These are phyloP conservation scores for Silurus asotus DNA, from an alignment of 2,113 vertebrate species.

Conservation along the genomic window DNA sequence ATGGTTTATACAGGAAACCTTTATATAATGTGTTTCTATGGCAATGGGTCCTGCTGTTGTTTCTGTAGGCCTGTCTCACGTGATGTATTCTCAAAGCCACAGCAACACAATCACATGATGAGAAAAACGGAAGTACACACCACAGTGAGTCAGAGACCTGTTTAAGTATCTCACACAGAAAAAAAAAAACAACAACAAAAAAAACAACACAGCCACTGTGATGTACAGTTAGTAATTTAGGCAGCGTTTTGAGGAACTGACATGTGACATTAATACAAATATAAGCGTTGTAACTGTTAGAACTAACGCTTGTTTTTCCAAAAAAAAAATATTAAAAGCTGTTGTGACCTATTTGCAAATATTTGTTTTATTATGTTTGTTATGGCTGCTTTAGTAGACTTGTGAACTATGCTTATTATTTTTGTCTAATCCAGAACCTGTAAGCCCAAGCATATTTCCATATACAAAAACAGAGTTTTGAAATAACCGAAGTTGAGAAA, in stretches of 20 bases:
- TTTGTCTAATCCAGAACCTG: background rate
- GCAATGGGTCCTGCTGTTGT: background rate
- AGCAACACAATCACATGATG: conserved; percentile 45
- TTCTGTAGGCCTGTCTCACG: background rate
- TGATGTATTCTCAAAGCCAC: conserved; percentile 28
- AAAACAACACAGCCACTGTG: background rate
- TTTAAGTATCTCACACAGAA: conserved; percentile 2
- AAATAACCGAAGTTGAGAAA: background rate
- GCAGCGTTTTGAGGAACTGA: conserved; percentile 30
- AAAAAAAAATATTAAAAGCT: background rate
- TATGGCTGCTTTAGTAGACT: background rate
- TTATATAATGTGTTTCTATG: background rate
- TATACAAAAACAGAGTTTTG: background rate
- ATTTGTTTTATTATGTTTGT: conserved; percentile 30
- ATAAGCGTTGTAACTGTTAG: background rate
- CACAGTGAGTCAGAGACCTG: conserved; percentile 24
- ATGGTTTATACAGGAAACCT: background rate
- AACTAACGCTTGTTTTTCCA: conserved; percentile 21
- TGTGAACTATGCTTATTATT: conserved; percentile 21
- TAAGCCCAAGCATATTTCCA: background rate
- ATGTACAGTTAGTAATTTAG: background rate
- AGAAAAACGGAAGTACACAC: conserved; percentile 32
- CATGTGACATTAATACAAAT: conserved; percentile 33
- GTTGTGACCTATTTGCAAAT: background rate
- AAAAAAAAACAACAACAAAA: background rate